phyloP scores from a whole-genome alignment of 2,113 vertebrate species.

The Cricetomys ansorgei region DNA sequence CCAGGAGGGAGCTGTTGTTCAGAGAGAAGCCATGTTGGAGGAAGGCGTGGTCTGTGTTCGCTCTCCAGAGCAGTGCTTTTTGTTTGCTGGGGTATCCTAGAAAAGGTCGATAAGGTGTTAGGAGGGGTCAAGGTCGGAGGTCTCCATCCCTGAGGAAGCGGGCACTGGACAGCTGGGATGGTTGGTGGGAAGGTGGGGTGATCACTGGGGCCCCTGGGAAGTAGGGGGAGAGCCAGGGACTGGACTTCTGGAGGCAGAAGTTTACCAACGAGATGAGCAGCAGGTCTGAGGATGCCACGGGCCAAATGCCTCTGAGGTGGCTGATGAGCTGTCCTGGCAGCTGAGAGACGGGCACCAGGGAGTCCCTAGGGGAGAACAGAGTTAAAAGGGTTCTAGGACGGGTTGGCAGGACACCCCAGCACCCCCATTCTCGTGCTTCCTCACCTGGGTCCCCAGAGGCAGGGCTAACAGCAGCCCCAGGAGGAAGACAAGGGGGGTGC shows the following conservation, averaged over 20 bases:
- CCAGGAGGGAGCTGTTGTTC: conserved; percentile 79
- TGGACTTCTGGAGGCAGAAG: neutral
- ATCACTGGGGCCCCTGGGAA: neutral
- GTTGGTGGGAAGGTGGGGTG: neutral
- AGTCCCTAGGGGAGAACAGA: conserved; percentile 76
- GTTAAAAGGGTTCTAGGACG: conserved; percentile 87
- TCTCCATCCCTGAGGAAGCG: neutral
- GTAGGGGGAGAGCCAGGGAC: neutral
- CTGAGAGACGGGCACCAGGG: conserved; percentile 49
- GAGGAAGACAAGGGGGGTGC: conserved; percentile 54
- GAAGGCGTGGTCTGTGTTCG: conserved; percentile 64
- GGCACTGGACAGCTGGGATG: neutral
- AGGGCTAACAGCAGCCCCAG: conserved; percentile 68
- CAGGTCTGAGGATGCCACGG: conserved; percentile 64
- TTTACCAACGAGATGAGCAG: conserved; percentile 81
- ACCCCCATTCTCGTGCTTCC: neutral
- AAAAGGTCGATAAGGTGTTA: neutral
- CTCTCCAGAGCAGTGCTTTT: conserved; percentile 70
- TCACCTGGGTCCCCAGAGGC: conserved; percentile 70
- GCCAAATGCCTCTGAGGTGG: neutral
- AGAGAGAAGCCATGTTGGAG: conserved; percentile 75
- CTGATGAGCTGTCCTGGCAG: conserved; percentile 21
- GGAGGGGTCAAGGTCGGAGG: neutral
- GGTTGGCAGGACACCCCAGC: conserved; percentile 84
- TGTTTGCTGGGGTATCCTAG: conserved; percentile 68